A percentile compares a stretch with the other conserved stretches of the same genome.
Conservation (phyloP, 2,113 vertebrate species). For the Dasyornis broadbenti region DNA sequence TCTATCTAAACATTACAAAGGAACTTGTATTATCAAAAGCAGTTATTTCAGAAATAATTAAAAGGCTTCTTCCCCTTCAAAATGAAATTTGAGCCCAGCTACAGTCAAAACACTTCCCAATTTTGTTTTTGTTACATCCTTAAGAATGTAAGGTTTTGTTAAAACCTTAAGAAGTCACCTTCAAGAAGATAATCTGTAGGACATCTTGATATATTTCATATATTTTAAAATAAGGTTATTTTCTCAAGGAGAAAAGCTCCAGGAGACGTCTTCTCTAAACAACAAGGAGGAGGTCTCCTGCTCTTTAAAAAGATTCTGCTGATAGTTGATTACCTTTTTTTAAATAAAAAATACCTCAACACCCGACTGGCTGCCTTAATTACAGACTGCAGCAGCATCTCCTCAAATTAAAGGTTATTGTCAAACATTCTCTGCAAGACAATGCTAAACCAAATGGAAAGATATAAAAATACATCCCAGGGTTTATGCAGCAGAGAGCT, state of each 20-base stretch:
- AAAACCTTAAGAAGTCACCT: background rate
- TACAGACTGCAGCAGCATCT: background rate
- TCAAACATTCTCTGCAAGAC: background rate
- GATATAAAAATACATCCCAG: background rate
- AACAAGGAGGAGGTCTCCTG: background rate
- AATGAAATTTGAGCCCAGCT: background rate
- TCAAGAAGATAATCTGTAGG: background rate
- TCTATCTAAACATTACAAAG: background rate
- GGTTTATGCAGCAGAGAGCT: background rate
- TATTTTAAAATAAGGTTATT: background rate
- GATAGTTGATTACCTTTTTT: background rate
- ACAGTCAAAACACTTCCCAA: background rate
- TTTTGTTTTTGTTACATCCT: background rate
- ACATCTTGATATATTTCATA: background rate
- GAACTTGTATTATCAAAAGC: background rate
- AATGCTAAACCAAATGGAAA: background rate
- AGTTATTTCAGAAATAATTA: conserved; percentile 36
- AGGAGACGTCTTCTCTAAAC: background rate
- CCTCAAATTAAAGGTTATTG: conserved; percentile 30
- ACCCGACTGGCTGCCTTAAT: conserved; percentile 13
- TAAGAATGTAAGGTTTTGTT: too few relatives aligned
- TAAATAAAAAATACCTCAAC: background rate
- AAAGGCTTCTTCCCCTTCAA: background rate
- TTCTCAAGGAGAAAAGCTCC: background rate
- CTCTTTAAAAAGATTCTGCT: background rate